These are phyloP conservation scores for Psilanteris sp. DNA, from an alignment of 1,140 invertebrate genomes.

Conservation along the genomic window DNA sequence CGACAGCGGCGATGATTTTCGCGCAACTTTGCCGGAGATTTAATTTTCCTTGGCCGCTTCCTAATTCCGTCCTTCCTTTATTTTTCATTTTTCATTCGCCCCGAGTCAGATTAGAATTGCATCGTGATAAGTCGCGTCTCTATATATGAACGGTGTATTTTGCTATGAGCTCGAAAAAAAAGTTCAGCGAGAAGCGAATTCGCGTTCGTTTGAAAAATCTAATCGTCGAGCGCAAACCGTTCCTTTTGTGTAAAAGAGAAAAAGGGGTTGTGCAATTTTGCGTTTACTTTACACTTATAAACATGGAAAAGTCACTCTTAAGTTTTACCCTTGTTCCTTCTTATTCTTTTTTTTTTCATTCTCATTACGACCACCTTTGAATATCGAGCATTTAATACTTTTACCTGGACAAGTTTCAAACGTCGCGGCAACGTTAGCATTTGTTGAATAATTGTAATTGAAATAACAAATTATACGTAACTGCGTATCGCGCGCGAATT, in stretches of 20 bases:
- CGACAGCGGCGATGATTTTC: too few species aligned
- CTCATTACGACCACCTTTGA: neutral
- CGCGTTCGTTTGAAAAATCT: slow-evolving; percentile 5
- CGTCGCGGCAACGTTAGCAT: neutral
- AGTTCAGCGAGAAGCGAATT: slow-evolving; percentile 15
- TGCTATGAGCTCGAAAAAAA: slow-evolving; percentile 1
- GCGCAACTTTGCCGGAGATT: too few species aligned
- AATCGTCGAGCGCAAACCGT: neutral
- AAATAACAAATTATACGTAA: slow-evolving; percentile 8
- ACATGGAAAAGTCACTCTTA: slow-evolving; percentile 1
- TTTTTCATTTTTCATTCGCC: slow-evolving; percentile 1
- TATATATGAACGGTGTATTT: too few species aligned
- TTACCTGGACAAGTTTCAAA: slow-evolving; percentile 1
- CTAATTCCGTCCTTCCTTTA: too few species aligned
- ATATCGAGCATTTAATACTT: slow-evolving; percentile 5
- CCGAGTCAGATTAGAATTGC: neutral
- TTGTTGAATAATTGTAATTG: neutral
- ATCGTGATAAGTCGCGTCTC: slow-evolving; percentile 4
- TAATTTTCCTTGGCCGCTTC: too few species aligned
- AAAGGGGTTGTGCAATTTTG: too few species aligned
- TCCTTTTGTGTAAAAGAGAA: neutral
- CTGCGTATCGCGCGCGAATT: neutral
- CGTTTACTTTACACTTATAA: neutral
- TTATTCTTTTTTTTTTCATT: neutral
- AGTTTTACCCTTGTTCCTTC: neutral